Evolutionary conservation across 2,113 vertebrate genomes (phyloP), one percentile per base, ranked within the genome.

Genomic region (Hassar affinis): DNA sequence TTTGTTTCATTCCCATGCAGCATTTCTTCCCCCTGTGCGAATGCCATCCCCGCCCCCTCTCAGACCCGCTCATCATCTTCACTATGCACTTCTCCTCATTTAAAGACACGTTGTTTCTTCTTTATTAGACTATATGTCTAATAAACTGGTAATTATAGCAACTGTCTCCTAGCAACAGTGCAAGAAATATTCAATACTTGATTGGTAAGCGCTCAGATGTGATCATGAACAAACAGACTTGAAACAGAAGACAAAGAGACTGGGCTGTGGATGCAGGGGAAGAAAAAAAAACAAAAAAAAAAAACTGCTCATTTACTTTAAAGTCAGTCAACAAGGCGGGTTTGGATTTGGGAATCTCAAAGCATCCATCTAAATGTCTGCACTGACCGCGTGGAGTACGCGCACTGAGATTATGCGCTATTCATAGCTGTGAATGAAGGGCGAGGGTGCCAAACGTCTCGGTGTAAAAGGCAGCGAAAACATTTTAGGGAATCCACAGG

Each of bases 131-230:
- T 86, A 87, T 90, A 87, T 87, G 91, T 93, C 89, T 91, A 91
- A 81, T 81, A 81, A 81, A 91, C 88, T 81, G 56, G 90, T 85
- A 89, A 92, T 93, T 93, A 90, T 90, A 90, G 92, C 91, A 92
- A 91, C 90, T 71, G 93, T 95, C 90, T 84, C 94, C 93, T 93
- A 94, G 94, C 93, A 94, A 95, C 94, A 93, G 91, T 86, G 88
- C 86, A 87, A 88, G 88, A 89, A 90, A 92, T 89, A 92, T 92
- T 92, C 90, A 88, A 87, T 88, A 86, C 90, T 86, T 90, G 90
- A 92, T 90, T 89, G 86, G 91, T 92, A 89, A 89, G 90, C 84
- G 89, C 89, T 86, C 87, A 90, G 86, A 90, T 91, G 85, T 90
- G 90, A 92, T 88, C 90, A 87, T 86, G 88, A 91, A 85, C 56